Evolutionary conservation across 2,888 invertebrate genomes (phyloP).

Genomic region (Sinodicranocentrus sp.): DNA sequence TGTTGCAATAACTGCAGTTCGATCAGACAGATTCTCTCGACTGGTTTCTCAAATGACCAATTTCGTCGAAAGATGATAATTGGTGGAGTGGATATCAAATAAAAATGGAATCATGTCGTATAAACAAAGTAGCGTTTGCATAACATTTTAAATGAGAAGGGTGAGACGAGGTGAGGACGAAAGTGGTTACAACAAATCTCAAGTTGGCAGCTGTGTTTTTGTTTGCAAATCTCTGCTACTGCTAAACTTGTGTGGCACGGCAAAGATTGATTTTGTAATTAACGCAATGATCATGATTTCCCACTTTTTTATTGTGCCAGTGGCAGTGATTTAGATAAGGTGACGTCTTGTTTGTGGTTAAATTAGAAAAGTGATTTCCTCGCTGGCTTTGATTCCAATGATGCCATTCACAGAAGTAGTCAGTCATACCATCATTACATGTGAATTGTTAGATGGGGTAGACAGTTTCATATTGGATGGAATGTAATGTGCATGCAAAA

Average conservation of each 20-base stretch:
- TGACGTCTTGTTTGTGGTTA: background rate
- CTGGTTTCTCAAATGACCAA: conserved; percentile 10
- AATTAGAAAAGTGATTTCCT: conserved; percentile 3
- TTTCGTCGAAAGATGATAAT: background rate
- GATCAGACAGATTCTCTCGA: background rate
- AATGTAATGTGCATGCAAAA: background rate
- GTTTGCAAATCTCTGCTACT: background rate
- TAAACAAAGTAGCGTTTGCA: no score
- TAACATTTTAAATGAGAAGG: no score
- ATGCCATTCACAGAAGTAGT: background rate
- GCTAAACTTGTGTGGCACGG: background rate
- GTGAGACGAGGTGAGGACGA: no score
- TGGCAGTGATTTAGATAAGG: no score
- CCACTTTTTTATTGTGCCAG: background rate
- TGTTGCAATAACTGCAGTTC: no score
- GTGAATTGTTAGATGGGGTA: background rate
- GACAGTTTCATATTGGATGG: background rate
- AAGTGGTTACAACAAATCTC: conserved; percentile 1
- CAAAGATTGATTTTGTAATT: conserved; percentile 16
- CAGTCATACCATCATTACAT: background rate
- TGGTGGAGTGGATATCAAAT: no score
- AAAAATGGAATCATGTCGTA: no score
- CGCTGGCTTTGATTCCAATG: background rate
- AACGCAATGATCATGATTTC: conserved; percentile 9
- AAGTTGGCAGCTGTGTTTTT: background rate